Evolutionary conservation across 2,797 vertebrate species (phyloP).

Genomic region (Acanthiza pusilla): DNA sequence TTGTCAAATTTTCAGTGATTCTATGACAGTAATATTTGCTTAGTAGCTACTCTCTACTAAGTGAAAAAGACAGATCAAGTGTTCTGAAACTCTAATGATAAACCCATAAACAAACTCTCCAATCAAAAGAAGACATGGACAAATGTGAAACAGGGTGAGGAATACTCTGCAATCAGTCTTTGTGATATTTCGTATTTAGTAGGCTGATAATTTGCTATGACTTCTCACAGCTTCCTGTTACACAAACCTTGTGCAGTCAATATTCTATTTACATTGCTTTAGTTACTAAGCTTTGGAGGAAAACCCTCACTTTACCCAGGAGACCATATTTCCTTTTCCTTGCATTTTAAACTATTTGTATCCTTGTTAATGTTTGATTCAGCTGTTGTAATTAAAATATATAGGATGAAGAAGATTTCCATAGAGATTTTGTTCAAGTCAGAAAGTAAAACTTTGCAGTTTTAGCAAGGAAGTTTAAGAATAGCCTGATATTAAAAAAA

Average conservation of each 20-base stretch:
- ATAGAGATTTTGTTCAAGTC: not conserved
- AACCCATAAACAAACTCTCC: not conserved
- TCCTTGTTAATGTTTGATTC: slow-evolving; percentile 31
- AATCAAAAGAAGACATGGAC: not conserved
- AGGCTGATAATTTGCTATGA: not conserved
- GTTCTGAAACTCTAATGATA: not conserved
- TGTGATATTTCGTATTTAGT: not conserved
- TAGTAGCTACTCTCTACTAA: not conserved
- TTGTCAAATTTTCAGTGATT: not conserved
- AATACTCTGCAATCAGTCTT: not conserved
- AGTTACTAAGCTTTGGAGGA: not conserved
- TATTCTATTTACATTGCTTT: slow-evolving; percentile 5
- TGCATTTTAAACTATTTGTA: not conserved
- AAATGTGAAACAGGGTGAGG: not conserved
- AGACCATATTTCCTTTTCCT: not conserved
- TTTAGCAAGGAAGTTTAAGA: not conserved
- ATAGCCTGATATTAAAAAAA: not conserved
- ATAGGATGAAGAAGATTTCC: not conserved
- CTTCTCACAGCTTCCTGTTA: not conserved
- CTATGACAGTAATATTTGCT: slow-evolving; percentile 33
- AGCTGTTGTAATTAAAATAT: slow-evolving; percentile 8
- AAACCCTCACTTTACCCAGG: not conserved
- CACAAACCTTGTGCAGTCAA: not conserved
- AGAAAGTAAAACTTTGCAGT: not conserved
- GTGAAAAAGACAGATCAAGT: not conserved